Percentiles rank a stretch among this genome's conserved stretches.
Conservation (phyloP, 2,113 vertebrate species). For the Myrmophylax atrothorax region DNA sequence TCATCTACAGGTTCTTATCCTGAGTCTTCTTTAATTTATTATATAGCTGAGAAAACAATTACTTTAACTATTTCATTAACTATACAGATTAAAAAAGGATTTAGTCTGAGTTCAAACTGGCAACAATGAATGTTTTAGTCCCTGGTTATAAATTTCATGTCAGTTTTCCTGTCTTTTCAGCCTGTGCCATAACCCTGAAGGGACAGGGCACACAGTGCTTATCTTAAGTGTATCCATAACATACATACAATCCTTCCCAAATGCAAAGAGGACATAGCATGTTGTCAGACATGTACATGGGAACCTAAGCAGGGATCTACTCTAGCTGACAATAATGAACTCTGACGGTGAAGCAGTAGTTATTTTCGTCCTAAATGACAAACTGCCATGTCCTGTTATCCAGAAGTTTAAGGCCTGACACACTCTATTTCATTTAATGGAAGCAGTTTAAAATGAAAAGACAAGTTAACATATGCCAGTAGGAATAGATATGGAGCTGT, state of each 20-base stretch:
- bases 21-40: neutral
- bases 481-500: neutral
- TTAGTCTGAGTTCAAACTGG: neutral
- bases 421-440: constrained; percentile 34
- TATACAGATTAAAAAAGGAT: neutral
- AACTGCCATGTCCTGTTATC: constrained; percentile 57
- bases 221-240: neutral
- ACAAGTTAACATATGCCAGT: constrained; percentile 29
- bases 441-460: constrained; percentile 36
- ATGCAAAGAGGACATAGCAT: neutral
- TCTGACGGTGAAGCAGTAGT: constrained; percentile 41
- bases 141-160: neutral
- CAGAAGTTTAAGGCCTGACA: constrained; percentile 42
- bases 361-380: constrained; percentile 64
- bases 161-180: neutral
- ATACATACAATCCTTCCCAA: neutral
- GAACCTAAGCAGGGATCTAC: neutral
- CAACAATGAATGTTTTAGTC: neutral
- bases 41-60: neutral
- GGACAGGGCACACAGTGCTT: neutral
- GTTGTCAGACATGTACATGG: neutral
- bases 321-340: constrained; percentile 43
- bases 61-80: neutral
- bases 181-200: neutral
- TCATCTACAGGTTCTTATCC: neutral